Conservation (phyloP, 1,140 invertebrate genomes). For the Philaenus spumarius region DNA sequence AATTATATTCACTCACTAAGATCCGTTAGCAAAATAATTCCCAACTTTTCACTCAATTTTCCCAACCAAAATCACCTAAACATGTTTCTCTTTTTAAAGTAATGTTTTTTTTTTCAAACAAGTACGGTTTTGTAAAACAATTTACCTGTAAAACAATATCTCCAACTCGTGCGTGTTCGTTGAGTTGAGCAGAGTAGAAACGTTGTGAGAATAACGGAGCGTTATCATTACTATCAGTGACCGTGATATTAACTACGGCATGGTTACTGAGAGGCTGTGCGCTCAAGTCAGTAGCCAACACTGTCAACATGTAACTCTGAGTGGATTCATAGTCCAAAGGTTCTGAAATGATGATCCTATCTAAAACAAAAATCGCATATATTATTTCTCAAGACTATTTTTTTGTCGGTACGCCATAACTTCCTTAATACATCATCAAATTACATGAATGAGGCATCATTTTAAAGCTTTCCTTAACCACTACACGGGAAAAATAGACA, state of each 20-base stretch:
- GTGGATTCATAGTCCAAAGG: conserved; percentile 79
- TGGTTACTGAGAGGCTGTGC: conserved; percentile 76
- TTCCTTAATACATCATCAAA: too few species aligned
- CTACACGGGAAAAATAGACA: too few species aligned
- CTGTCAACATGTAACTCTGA: conserved; percentile 80
- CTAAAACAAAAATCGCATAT: conserved; percentile 42
- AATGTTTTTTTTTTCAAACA: too few species aligned
- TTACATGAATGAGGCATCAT: too few species aligned
- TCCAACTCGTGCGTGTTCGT: conserved; percentile 67
- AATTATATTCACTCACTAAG: too few species aligned
- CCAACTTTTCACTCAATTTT: too few species aligned
- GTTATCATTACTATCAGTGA: conserved; percentile 88
- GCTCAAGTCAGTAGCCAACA: conserved; percentile 84
- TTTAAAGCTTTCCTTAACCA: too few species aligned
- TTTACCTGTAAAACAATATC: conserved; percentile 64
- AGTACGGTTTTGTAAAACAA: not conserved
- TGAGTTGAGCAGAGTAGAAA: conserved; percentile 67
- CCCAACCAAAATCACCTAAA: too few species aligned
- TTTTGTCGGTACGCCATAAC: too few species aligned
- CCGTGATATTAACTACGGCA: conserved; percentile 76
- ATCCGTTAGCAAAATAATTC: too few species aligned
- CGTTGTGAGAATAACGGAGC: conserved; percentile 72
- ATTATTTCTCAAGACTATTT: too few species aligned
- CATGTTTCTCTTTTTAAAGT: too few species aligned
- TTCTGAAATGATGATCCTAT: conserved; percentile 67